A percentile compares a stretch with the other conserved stretches of the same genome.
Conservation (phyloP, 2,888 invertebrate species). For the Desoria tigrina region DNA sequence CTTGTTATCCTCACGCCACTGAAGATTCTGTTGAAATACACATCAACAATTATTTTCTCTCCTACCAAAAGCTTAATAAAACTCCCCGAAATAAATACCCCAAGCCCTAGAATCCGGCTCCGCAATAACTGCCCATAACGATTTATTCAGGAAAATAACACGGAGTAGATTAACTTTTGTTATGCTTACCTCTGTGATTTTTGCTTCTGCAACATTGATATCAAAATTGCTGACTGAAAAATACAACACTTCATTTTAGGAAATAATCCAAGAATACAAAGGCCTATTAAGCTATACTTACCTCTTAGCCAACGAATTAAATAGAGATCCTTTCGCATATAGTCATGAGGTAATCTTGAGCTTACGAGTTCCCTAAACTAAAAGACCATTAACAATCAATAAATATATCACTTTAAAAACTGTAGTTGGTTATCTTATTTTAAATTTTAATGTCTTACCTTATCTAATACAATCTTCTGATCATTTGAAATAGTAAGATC, state of each 20-base stretch:
- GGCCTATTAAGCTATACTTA: not conserved
- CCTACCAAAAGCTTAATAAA: not conserved
- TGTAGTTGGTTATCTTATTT: no score
- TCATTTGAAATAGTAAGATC: no score
- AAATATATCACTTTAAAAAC: no score
- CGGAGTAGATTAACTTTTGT: not conserved
- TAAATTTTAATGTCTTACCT: no score
- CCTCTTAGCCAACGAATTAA: constrained; percentile 3
- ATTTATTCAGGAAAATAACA: not conserved
- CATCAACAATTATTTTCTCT: not conserved
- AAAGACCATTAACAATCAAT: no score
- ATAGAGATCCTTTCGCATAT: not conserved
- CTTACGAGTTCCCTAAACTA: not conserved
- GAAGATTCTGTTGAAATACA: not conserved
- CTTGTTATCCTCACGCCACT: not conserved
- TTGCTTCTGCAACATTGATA: not conserved
- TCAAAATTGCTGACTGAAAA: constrained; percentile 4
- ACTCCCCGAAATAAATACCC: not conserved
- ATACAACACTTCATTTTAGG: not conserved
- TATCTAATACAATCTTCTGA: no score
- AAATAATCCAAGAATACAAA: no score
- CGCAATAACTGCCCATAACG: no score
- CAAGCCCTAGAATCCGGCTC: no score
- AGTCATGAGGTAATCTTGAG: not conserved
- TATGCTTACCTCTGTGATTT: not conserved